phyloP scores from a whole-genome alignment of 2,888 invertebrate genomes.

The Fragum sueziense region DNA sequence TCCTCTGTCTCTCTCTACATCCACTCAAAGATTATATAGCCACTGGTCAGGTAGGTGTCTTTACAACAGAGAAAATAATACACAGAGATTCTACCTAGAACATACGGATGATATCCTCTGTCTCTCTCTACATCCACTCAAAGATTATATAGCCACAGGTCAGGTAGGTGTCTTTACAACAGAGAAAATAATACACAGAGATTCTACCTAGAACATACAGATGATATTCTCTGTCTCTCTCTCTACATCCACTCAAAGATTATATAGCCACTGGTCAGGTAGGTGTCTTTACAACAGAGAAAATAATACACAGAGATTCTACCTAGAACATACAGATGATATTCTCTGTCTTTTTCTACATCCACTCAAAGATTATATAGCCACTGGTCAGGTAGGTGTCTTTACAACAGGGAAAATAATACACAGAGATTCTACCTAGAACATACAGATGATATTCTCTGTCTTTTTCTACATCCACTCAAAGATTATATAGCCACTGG shows the following conservation, averaged over 20 bases:
- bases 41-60: constrained; percentile 81
- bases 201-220: constrained; percentile 83
- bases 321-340: constrained; percentile 83
- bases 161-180: constrained; percentile 83
- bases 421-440: constrained; percentile 82
- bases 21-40: constrained; percentile 82
- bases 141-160: constrained; percentile 82
- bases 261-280: constrained; percentile 83
- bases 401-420: constrained; percentile 79
- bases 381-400: constrained; percentile 83
- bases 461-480: constrained; percentile 82
- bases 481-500: constrained; percentile 83
- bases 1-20: constrained; percentile 82
- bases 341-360: constrained; percentile 83
- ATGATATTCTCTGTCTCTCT: constrained; percentile 83
- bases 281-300: constrained; percentile 74
- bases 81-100: constrained; percentile 82
- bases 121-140: constrained; percentile 82
- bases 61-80: constrained; percentile 75
- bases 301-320: constrained; percentile 81
- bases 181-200: constrained; percentile 79
- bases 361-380: constrained; percentile 82
- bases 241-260: constrained; percentile 82
- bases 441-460: constrained; percentile 83
- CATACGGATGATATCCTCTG: constrained; percentile 83